These are phyloP conservation scores for Tachuris rubrigastra DNA, from an alignment of 2,113 vertebrate genomes.

Conservation along the genomic window DNA sequence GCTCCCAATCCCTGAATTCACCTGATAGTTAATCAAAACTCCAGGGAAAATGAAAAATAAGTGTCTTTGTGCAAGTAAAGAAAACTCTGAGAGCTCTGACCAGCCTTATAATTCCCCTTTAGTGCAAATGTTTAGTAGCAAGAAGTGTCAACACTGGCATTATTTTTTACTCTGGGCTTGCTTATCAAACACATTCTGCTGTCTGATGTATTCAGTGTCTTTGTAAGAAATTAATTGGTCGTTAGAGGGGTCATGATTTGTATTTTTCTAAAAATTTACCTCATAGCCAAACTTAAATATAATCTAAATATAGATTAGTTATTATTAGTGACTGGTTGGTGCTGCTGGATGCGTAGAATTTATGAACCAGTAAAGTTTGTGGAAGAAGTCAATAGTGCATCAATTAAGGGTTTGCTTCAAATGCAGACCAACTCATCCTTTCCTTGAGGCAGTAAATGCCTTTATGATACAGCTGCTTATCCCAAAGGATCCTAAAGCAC, in stretches of 20 bases:
- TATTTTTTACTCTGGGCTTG: neutral
- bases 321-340: neutral
- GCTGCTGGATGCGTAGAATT: neutral
- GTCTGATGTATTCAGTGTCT: neutral
- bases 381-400: neutral
- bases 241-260: neutral
- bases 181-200: neutral
- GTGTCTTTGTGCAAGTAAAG: neutral
- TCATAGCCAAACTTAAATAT: neutral
- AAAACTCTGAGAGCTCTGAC: neutral
- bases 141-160: neutral
- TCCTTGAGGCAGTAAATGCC: neutral
- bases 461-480: neutral
- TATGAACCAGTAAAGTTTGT: neutral
- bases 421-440: constrained; percentile 13
- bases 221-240: neutral
- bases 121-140: neutral
- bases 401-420: constrained; percentile 29
- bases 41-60: neutral
- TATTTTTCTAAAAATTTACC: neutral
- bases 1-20: neutral
- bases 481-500: neutral
- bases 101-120: neutral
- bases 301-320: neutral
- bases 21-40: neutral